Evolutionary conservation across 2,113 vertebrate species (phyloP), one percentile per base, ranked within the genome.

Genomic region (Trogon surrucura): DNA sequence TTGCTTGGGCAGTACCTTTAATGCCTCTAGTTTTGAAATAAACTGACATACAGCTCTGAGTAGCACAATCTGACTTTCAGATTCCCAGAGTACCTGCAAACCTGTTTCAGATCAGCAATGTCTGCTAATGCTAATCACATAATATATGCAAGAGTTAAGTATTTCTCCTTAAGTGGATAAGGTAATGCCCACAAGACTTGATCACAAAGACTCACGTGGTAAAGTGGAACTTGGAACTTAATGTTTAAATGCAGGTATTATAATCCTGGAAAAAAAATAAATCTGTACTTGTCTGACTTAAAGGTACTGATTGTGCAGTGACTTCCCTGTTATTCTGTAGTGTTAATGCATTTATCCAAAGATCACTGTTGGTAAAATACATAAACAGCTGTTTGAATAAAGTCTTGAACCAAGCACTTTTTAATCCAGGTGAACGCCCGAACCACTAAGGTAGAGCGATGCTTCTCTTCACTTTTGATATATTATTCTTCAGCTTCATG

Each of bases 311-410:
- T 41, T 66, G 8, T 36, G 12, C 56, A 81, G 36, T 23, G 48
- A 84, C 6, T 86, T 62, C 25, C 6, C 30, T 71, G 15, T 56
- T 84, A 58, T 25, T 70, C 10, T 38, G 2, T 5, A 26, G 12
- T 44, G 15, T 64, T 87, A 81, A 84, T 75, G 58, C 23, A 64
- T 87, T 94, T 84, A 60, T 71, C 25, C 70, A 64, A 84, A 93
- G 21, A 78, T 15, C 6, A 51, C 11, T 54, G 25, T 74, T 84
- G 4, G 23, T 61, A 89, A 89, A 89, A 85, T 61, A 65, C 11
- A 80, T 69, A 70, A 91, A 70, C 30, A 66, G 7, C 21, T 73
- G 3, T 34, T 85, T 93, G 50, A 91, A 77, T 32, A 90, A 16
- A 67, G 15, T 61, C 53, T 78, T 92, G 47, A 64, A 85, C 36